phyloP scores from a whole-genome alignment of 2,797 vertebrate genomes.

The Mus minutoides region DNA sequence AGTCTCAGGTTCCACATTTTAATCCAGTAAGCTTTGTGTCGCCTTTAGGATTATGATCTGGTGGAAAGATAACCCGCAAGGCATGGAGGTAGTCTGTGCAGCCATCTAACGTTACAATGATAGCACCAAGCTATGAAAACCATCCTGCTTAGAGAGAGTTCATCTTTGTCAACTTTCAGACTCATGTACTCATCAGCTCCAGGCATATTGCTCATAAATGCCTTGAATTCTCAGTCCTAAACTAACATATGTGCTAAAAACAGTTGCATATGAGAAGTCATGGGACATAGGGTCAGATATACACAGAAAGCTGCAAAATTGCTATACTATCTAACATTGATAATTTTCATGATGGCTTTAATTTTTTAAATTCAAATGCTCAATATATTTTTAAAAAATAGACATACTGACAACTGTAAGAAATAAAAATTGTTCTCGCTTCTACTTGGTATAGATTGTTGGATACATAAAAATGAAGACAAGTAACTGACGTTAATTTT shows the following conservation, averaged over 20 bases:
- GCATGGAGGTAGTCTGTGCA: slow-evolving; percentile 54
- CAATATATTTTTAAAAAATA: slow-evolving; percentile 17
- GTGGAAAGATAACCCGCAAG: slow-evolving; percentile 59
- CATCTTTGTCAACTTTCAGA: background rate
- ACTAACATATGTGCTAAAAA: background rate
- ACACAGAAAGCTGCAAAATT: background rate
- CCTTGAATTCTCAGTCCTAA: slow-evolving; percentile 43
- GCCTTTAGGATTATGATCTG: slow-evolving; percentile 70
- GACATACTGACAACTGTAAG: background rate
- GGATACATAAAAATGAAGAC: background rate
- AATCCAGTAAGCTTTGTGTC: slow-evolving; percentile 64
- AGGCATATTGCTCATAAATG: background rate
- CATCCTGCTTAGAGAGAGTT: slow-evolving; percentile 49
- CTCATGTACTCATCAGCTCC: background rate
- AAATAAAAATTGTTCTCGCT: background rate
- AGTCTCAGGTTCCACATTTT: slow-evolving; percentile 68
- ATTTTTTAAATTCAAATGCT: background rate
- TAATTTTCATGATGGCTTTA: background rate
- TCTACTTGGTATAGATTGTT: background rate
- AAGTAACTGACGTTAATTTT: background rate
- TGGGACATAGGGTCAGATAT: background rate
- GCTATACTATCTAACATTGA: background rate
- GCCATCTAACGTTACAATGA: slow-evolving; percentile 2
- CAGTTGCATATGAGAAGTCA: background rate
- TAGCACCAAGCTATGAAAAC: background rate